Conservation (phyloP, 2,113 vertebrate species). For the Cynopterus brachyotis region DNA sequence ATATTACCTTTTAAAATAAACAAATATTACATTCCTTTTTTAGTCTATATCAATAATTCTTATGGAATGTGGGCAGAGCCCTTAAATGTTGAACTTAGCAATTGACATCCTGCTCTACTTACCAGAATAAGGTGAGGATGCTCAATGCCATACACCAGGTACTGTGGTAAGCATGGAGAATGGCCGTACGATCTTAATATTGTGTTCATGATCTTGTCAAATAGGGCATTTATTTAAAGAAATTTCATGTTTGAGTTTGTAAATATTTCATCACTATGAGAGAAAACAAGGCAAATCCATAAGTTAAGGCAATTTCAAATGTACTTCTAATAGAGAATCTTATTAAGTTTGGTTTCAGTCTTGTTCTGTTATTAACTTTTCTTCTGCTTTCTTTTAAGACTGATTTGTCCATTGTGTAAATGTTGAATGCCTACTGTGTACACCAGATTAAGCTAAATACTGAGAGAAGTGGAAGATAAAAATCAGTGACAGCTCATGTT, state of each 20-base stretch:
- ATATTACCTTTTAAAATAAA: not conserved
- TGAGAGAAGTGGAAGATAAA: not conserved
- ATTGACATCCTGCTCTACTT: not conserved
- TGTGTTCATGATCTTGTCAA: not conserved
- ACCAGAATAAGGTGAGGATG: not conserved
- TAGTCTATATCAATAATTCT: not conserved
- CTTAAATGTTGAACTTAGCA: not conserved
- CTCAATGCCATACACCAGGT: fast-evolving
- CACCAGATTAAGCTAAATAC: not conserved
- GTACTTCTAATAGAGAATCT: not conserved
- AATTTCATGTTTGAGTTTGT: not conserved
- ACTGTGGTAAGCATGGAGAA: not conserved
- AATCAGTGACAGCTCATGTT: not conserved
- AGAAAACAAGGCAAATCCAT: not conserved
- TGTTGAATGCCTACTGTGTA: not conserved
- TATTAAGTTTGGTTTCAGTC: not conserved
- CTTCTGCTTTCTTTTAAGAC: not conserved
- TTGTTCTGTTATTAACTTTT: not conserved
- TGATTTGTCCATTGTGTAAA: not conserved
- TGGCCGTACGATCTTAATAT: too few relatives aligned
- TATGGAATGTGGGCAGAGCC: not conserved
- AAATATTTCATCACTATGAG: not conserved
- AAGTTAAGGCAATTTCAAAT: not conserved
- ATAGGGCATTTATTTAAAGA: not conserved
- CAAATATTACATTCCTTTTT: not conserved